phyloP scores from a whole-genome alignment of 2,888 invertebrate genomes.

The Chamaedrilus cognettii region DNA sequence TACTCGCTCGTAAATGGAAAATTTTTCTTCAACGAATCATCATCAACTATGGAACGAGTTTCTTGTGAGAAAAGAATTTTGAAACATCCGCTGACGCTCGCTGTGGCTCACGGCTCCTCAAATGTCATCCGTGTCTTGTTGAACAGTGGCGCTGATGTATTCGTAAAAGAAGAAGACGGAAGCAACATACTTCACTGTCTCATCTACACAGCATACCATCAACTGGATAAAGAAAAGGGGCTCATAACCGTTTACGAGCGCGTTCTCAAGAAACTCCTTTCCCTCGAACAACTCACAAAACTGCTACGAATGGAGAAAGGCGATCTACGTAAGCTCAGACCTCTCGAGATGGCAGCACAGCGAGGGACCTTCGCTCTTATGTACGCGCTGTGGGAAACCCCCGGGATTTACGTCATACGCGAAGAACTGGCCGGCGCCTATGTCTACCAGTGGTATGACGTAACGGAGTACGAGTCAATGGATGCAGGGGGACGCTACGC shows the following conservation, averaged over 20 bases:
- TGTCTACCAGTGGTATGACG: conserved; percentile 14
- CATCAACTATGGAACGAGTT: background rate
- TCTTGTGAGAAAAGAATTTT: background rate
- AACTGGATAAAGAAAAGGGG: conserved; percentile 6
- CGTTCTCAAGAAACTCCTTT: background rate
- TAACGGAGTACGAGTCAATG: conserved; percentile 16
- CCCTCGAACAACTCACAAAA: background rate
- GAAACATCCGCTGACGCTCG: conserved; percentile 8
- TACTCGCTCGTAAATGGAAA: background rate
- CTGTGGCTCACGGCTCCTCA: conserved; percentile 5
- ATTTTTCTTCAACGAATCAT: background rate
- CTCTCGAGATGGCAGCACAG: conserved; percentile 19
- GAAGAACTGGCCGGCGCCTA: conserved; percentile 11
- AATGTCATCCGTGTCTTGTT: conserved; percentile 3
- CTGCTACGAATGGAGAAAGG: conserved; percentile 15
- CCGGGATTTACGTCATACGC: conserved; percentile 10
- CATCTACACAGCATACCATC: conserved; percentile 2
- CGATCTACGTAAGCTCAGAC: conserved; percentile 9
- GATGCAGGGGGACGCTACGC: background rate
- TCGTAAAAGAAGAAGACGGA: conserved; percentile 13
- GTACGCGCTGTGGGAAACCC: conserved; percentile 5
- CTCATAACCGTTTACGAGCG: background rate
- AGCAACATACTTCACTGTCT: conserved; percentile 16
- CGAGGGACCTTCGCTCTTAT: conserved; percentile 12
- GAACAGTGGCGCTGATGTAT: conserved; percentile 9